Base-by-base conservation (phyloP, 1,140 invertebrate genomes). In the Drosophila prosaltans region DNA sequence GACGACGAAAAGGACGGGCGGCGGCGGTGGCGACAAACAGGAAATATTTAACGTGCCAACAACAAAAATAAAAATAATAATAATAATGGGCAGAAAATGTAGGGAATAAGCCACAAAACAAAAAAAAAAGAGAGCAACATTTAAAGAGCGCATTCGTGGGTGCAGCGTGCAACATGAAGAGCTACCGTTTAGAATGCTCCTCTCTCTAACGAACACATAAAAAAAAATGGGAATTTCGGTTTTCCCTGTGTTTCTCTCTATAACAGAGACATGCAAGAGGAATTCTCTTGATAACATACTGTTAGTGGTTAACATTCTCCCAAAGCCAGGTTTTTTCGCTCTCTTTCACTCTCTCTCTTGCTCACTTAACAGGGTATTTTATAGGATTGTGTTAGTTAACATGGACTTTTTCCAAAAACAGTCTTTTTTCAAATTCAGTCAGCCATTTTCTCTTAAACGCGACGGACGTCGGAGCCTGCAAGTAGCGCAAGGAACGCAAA, bases 401-500 rank as follows among this genome's bases (percentile, higher is more conserved):
- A 21, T 48, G 54, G 65, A 74, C 10, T 58, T 36, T 36, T 68
- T 28, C 11, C 11, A 55, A 72, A 68, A 75, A 71, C 32, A 36
- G 32, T 66, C 63, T 48, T 48, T 21, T 45, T 48, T 78, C 60
- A 74, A 77, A 60, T 73, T 79, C 83, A 88, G 80, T 88, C 84
- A 76, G 83, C 80, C 81, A 91, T 90, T 91, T 91, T 91, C 86
- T 90, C 85, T 91, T 74, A 79, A 83, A 85, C 83, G 83, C 81
- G 88, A 86, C 90, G 90, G 90, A 91, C 90, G 89, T 76, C 88
- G 80, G 79, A 80, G 82, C 67, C 71, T 80, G 80, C 80, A 82
- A 81, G 65, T 69, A 65, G 76, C 78, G 67, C 69, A 67, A 70
- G 63, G 21, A 28, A 76, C 60, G 32, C 32, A 36, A 4, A 36